Percentiles rank a stretch among this genome's conserved stretches.
Evolutionary conservation across 1,140 invertebrate species (phyloP).

Genomic region (Pomacea maculata): DNA sequence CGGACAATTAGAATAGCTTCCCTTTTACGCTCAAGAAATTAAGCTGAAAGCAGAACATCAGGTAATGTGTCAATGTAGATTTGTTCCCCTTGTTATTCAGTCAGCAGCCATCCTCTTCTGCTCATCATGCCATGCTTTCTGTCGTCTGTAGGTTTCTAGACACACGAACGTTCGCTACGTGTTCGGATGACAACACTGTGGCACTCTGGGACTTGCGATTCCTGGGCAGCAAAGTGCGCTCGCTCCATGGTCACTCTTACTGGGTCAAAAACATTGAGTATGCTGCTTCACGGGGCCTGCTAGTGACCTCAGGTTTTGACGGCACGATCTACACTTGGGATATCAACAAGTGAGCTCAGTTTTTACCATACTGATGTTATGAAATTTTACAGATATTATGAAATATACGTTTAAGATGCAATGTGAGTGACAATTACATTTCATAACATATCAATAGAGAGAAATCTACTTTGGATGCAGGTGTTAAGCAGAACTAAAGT

Average conservation of each 20-base stretch:
- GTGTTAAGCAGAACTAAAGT: no score
- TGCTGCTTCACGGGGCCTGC: conserved; percentile 82
- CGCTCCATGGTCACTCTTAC: conserved; percentile 87
- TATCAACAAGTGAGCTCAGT: conserved; percentile 78
- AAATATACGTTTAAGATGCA: no score
- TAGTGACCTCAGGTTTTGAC: conserved; percentile 92
- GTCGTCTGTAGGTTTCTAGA: conserved; percentile 80
- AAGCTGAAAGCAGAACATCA: no score
- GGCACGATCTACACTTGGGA: conserved; percentile 95
- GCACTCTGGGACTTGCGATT: conserved; percentile 91
- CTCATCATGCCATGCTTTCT: conserved; percentile 9
- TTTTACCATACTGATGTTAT: not conserved
- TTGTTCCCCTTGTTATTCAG: not conserved
- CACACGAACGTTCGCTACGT: conserved; percentile 87
- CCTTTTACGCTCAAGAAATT: no score
- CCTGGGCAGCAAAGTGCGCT: conserved; percentile 76
- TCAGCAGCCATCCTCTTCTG: not conserved
- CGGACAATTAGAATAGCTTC: no score
- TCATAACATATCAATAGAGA: no score
- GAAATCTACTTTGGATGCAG: no score
- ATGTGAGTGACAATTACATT: no score
- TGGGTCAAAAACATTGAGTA: conserved; percentile 98
- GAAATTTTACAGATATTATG: not conserved
- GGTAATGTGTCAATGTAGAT: not conserved
- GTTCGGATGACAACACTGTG: conserved; percentile 92